Base-by-base conservation (phyloP, 2,888 invertebrate genomes). In the Abscondita cerata region DNA sequence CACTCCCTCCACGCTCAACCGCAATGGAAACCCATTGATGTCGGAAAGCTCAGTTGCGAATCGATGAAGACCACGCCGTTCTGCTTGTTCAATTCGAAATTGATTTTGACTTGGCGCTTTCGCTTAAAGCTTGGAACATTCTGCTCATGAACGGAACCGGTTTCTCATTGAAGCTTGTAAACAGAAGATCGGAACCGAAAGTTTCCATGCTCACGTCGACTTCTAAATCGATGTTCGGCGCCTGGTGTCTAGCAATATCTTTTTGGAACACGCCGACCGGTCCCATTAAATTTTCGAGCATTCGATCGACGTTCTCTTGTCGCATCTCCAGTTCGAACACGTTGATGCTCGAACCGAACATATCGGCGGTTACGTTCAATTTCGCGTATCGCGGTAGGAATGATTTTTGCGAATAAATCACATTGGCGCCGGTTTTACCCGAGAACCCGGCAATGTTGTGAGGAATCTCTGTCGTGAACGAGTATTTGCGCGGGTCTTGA, bases 131-230 rank as follows among this genome's bases (percentile, higher is more conserved):
- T 31, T 31, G 31, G 31, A 31, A 31, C 9, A 31, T 6, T 31
- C 6, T 9, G 6, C 64, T 86, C 84, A 56, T 89, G n/a, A n/a
- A n/a, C n/a, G n/a, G n/a, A n/a, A n/a, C n/a, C n/a, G 25, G 25
- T 25, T 6, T 2, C 25, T 25, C 86, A 55, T 88, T 89, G 13
- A 90, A 82, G 52, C 89, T 90, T 0, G 91, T 76, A 81, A 92
- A 93, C 0, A 88, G 81, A 13, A 94, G 80, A 76, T 96, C 96
- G 3, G 93, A 90, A 9, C 96, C 96, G 73, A 96, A 93, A n/a
- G 95, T 78, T 73, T 94, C 92, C 5, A 95, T 69, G 63, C 91
- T 93, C 1, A 94, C 64, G 75, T 92, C 94, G 12, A 93, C 67
- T 69, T 91, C 91, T 0, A 92, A 83, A 0, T 84, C 84, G 12